A percentile compares a stretch with the other conserved stretches of the same genome.
These are phyloP conservation scores for Acanthis flammea DNA, from an alignment of 2,797 vertebrate species.

Conservation along the genomic window DNA sequence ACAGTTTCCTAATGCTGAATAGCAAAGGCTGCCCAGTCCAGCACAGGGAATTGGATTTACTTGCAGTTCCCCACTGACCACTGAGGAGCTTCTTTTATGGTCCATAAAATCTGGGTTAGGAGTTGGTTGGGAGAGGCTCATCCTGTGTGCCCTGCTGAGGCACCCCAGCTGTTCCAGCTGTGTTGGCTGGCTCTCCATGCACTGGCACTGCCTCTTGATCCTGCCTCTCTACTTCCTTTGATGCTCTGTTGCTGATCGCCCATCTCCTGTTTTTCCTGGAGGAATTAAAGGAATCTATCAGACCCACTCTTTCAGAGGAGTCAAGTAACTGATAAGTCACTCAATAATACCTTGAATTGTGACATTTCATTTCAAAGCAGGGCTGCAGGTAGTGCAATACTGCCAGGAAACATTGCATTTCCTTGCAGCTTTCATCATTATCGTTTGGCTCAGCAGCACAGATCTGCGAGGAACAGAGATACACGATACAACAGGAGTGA, in stretches of 20 bases:
- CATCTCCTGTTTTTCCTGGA: not conserved
- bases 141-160: not conserved
- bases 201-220: not conserved
- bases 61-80: not conserved
- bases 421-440: constrained; percentile 45
- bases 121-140: not conserved
- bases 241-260: not conserved
- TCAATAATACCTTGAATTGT: constrained; percentile 33
- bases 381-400: constrained; percentile 44
- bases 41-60: not conserved
- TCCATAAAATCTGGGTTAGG: not conserved
- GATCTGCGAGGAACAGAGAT: not conserved
- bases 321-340: constrained; percentile 31
- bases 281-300: constrained; percentile 8
- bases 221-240: not conserved
- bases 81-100: not conserved
- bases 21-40: not conserved
- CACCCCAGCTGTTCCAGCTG: not conserved
- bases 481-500: constrained; percentile 34
- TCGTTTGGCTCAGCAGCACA: constrained; percentile 24
- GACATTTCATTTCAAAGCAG: constrained; percentile 43
- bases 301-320: not conserved
- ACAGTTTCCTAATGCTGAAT: not conserved
- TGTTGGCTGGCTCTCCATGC: not conserved
- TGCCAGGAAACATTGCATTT: not conserved